phyloP scores from a whole-genome alignment of 1,140 invertebrate species.

The Scaptomyza graminum region DNA sequence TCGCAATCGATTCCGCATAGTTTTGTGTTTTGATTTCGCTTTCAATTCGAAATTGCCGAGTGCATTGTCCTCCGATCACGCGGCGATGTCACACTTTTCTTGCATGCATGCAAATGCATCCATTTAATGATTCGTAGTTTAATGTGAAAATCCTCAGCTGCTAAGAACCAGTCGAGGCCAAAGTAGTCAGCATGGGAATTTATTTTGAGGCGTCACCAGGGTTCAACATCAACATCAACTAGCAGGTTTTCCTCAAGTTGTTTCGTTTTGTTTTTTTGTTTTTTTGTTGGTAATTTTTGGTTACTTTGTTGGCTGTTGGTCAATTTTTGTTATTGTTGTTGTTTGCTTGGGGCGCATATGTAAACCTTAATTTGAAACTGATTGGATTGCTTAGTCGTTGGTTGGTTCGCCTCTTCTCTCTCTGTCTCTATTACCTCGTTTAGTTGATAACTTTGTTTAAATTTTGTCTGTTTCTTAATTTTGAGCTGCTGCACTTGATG shows the following conservation, averaged over 20 bases:
- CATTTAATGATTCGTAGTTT: too few species aligned
- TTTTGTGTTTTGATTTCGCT: slow-evolving; percentile 68
- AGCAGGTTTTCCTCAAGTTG: slow-evolving; percentile 58
- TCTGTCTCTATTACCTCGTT: slow-evolving; percentile 39
- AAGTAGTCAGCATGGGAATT: slow-evolving; percentile 58
- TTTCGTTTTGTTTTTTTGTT: slow-evolving; percentile 21
- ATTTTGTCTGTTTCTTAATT: slow-evolving; percentile 51
- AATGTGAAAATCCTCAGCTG: not conserved
- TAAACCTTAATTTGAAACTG: slow-evolving; percentile 80
- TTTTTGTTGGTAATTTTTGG: slow-evolving; percentile 14
- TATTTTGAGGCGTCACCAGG: slow-evolving; percentile 64
- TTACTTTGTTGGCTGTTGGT: slow-evolving; percentile 60
- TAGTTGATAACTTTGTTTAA: slow-evolving; percentile 21
- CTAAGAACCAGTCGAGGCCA: slow-evolving; percentile 29
- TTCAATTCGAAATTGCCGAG: slow-evolving; percentile 55
- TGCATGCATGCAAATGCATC: slow-evolving; percentile 47
- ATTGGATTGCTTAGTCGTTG: slow-evolving; percentile 67
- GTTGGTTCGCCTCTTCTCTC: slow-evolving; percentile 29
- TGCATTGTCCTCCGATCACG: slow-evolving; percentile 71
- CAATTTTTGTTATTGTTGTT: slow-evolving; percentile 57
- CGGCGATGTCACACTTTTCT: slow-evolving; percentile 58
- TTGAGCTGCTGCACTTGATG: slow-evolving; percentile 62
- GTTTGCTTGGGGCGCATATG: slow-evolving; percentile 57
- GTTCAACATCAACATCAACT: slow-evolving; percentile 43
- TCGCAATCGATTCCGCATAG: slow-evolving; percentile 66